Base-by-base conservation (phyloP, 2,797 vertebrate species). In the Tragopan temminckii region DNA sequence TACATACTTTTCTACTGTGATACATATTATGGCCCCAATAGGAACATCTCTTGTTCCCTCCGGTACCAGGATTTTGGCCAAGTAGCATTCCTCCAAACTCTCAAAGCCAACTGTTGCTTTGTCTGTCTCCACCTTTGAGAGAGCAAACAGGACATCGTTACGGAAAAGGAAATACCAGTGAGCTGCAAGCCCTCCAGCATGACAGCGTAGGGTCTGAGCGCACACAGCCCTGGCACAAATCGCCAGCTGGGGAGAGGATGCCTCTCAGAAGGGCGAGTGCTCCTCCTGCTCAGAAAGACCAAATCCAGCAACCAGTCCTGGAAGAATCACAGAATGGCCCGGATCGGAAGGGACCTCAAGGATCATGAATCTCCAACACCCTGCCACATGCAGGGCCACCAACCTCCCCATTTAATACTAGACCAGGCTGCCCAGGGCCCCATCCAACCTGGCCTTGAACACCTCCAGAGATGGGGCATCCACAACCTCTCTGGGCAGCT, bases 61-160 rank as follows among this genome's bases (percentile, higher is more conserved):
- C 27, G 99, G 59, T 89, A 99, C 98, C 91, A 99, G 98, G 86
- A 99, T 99, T 97, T 99, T 99, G 81, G 99, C 99, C 96, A 99
- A 89, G 85, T 99, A 99, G 93, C 99, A 99, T 55, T 99, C 99
- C 78, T 99, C 99, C 81, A 99, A 0, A 36, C 99, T 98, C 96
- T 99, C 99, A 97, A 99, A 99, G 19, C 99, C 99, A 38, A 99
- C 99, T 1, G 99, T 99, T 33, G 99, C 99, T 97, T 99, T 99
- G 95, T 99, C 99, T 0, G 99, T 99, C 97, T 99, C 99, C 96
- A 99, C 98, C 99, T 99, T 94, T 71, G 80, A 90, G 36, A 91
- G 38, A 90, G 91, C 95, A 42, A 94, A 79, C 4, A 61, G 8
- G 29, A 16, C 24, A 36, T 11, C 3, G 11, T 40, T 33, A 79